Evolutionary conservation across 2,113 vertebrate genomes (phyloP).

Genomic region (Megaceryle torquata): DNA sequence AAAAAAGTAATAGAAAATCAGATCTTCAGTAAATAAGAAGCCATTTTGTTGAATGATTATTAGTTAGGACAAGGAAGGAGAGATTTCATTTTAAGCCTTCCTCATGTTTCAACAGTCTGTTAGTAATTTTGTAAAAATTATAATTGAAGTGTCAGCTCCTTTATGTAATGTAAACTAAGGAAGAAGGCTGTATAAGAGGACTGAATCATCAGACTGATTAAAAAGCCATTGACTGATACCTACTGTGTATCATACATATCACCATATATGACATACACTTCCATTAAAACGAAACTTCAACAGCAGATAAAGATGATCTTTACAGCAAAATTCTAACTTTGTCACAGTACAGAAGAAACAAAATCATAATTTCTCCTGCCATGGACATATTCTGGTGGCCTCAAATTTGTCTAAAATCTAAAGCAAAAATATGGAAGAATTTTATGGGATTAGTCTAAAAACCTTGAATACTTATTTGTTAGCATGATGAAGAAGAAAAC

Average conservation of each 20-base stretch:
- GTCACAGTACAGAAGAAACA: not conserved
- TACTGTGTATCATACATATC: not conserved
- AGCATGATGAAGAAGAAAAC: not conserved
- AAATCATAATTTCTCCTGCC: not conserved
- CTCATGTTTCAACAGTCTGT: not conserved
- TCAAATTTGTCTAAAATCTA: not conserved
- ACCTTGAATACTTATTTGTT: not conserved
- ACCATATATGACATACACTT: not conserved
- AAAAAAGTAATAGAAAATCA: not conserved
- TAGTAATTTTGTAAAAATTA: not conserved
- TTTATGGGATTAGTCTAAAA: not conserved
- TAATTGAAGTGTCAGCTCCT: slow-evolving; percentile 17
- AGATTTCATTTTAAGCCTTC: not conserved
- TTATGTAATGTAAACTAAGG: not conserved
- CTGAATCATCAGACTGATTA: not conserved
- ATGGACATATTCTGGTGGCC: not conserved
- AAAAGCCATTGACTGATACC: not conserved
- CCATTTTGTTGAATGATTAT: not conserved
- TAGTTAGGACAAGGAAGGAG: not conserved
- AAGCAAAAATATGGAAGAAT: not conserved
- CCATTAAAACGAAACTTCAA: not conserved
- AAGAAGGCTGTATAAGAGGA: not conserved
- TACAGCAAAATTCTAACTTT: not conserved
- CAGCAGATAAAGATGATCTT: not conserved
- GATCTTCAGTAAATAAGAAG: not conserved